Percentiles rank a stretch among this genome's conserved stretches.
Evolutionary conservation across 53 echinoderm and acorn worm genomes (phyloP).

Genomic region (Apostichopus leukothele): DNA sequence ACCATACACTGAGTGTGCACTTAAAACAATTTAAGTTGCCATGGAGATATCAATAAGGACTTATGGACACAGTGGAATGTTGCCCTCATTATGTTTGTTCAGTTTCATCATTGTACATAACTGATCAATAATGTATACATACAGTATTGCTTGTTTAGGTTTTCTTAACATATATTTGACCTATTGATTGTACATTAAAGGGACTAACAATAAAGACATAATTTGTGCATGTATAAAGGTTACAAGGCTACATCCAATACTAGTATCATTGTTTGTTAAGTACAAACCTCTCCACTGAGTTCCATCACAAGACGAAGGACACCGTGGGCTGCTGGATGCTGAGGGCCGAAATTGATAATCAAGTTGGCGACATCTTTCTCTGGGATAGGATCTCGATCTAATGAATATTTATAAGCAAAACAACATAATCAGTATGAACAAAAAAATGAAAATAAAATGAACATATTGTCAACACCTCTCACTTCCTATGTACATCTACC

Average conservation of each 20-base stretch:
- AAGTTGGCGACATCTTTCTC: conserved; percentile 95
- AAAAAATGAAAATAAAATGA: not conserved
- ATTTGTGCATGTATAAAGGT: not conserved
- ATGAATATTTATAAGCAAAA: not conserved
- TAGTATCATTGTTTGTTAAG: too few species aligned
- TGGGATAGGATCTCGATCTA: conserved; percentile 70
- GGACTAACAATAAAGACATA: not conserved
- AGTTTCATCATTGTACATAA: too few species aligned
- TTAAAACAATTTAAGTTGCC: too few species aligned
- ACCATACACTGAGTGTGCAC: too few species aligned
- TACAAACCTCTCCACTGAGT: conserved; percentile 86
- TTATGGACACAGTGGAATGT: too few species aligned
- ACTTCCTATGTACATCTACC: too few species aligned
- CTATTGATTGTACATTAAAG: not conserved
- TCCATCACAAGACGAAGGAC: conserved; percentile 92
- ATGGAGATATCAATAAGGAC: too few species aligned
- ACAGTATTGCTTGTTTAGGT: too few species aligned
- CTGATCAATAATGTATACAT: too few species aligned
- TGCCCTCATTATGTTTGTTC: too few species aligned
- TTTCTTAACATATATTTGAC: not conserved
- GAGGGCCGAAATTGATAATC: conserved; percentile 95
- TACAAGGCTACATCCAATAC: not conserved
- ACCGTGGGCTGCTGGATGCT: conserved; percentile 99
- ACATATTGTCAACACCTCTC: not conserved
- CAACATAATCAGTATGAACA: too few species aligned